These are phyloP conservation scores for Lasioglossum calceatum DNA, from an alignment of 2,888 invertebrate genomes.

Conservation along the genomic window DNA sequence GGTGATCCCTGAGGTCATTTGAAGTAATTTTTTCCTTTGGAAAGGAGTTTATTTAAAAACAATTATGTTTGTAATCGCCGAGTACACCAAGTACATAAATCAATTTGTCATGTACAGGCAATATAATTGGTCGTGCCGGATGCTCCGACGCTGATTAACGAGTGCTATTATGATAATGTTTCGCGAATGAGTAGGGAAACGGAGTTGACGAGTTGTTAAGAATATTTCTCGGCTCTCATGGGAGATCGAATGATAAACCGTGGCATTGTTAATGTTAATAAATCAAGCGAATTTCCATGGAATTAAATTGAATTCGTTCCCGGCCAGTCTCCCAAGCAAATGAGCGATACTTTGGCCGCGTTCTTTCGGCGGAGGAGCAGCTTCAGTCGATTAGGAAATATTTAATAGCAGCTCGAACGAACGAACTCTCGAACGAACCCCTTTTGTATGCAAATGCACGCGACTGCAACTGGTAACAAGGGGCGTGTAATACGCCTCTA, in stretches of 20 bases:
- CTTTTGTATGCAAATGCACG: slow-evolving; percentile 74
- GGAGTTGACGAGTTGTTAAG: background rate
- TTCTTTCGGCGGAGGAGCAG: slow-evolving; percentile 10
- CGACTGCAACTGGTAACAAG: slow-evolving; percentile 51
- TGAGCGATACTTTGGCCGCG: background rate
- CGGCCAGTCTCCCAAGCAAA: background rate
- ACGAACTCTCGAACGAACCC: slow-evolving; percentile 63
- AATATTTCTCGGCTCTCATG: slow-evolving; percentile 6
- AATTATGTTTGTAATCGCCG: too few species aligned
- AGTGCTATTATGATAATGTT: background rate
- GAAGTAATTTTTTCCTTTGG: too few species aligned
- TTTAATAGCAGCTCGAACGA: slow-evolving; percentile 72
- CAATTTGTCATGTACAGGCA: background rate
- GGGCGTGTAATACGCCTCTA: slow-evolving; percentile 37
- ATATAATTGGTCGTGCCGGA: background rate
- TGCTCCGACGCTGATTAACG: slow-evolving; percentile 10
- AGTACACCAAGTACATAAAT: background rate
- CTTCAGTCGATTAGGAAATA: slow-evolving; percentile 57
- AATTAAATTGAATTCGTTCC: background rate
- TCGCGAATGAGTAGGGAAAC: background rate
- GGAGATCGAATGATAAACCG: background rate
- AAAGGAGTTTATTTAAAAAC: too few species aligned
- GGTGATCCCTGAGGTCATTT: too few species aligned
- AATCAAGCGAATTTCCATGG: background rate
- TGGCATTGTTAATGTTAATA: background rate